Evolutionary conservation across 2,888 invertebrate genomes (phyloP).

Genomic region (Drosophila fungiperda): DNA sequence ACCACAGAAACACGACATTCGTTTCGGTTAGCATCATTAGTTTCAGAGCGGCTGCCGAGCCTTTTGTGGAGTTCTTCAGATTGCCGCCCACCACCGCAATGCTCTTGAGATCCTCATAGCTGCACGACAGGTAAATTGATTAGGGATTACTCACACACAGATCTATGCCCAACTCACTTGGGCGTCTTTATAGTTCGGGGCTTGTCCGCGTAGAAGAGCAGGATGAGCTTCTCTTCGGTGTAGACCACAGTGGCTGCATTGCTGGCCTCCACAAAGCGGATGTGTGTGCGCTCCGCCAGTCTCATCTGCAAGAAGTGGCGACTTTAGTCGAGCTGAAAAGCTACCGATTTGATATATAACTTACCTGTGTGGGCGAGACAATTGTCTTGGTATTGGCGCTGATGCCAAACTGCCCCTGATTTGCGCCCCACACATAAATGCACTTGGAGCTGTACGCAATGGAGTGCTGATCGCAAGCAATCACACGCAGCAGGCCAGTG

Average conservation of each 20-base stretch:
- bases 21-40: conserved; percentile 82
- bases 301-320: conserved; percentile 59
- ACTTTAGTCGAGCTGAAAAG: neutral
- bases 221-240: conserved; percentile 73
- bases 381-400: conserved; percentile 62
- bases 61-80: conserved; percentile 70
- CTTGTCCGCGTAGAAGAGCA: conserved; percentile 81
- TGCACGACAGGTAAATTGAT: conserved; percentile 31
- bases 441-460: conserved; percentile 88
- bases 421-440: conserved; percentile 92
- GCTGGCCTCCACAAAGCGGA: conserved; percentile 84
- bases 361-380: conserved; percentile 76
- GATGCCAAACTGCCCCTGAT: conserved; percentile 92
- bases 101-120: conserved; percentile 82
- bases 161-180: conserved; percentile 66
- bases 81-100: conserved; percentile 81
- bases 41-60: conserved; percentile 78
- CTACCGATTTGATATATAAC: conserved; percentile 4
- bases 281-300: conserved; percentile 66
- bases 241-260: conserved; percentile 82
- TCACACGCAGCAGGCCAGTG: conserved; percentile 86
- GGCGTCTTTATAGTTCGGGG: conserved; percentile 80
- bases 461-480: conserved; percentile 90
- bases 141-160: neutral
- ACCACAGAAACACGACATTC: conserved; percentile 84